Conservation (phyloP, 2,797 vertebrate species). For the Selene dorsalis region DNA sequence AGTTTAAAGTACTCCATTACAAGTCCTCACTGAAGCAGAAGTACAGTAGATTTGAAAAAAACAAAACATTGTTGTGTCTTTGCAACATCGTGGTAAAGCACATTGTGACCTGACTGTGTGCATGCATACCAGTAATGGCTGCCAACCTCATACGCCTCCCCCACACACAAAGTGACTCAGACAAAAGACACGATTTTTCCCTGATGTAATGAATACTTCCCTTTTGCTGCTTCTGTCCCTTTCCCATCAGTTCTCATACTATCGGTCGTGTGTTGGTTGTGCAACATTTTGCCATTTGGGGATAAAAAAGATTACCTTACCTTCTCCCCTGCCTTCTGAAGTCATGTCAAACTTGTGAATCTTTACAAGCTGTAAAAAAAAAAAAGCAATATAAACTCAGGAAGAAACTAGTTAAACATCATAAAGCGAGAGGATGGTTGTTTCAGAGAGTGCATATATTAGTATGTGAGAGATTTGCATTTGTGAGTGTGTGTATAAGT, state of each 20-base stretch:
- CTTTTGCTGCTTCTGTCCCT: not conserved
- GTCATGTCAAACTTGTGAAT: not conserved
- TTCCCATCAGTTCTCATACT: accelerated
- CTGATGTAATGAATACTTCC: constrained; percentile 13
- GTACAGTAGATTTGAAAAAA: not conserved
- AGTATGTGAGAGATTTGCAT: not conserved
- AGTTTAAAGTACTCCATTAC: too few species aligned
- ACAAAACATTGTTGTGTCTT: not conserved
- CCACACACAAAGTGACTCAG: constrained; percentile 59
- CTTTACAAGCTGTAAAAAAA: not conserved
- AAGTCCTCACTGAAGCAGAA: not conserved
- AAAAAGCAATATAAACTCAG: not conserved
- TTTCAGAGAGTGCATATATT: not conserved
- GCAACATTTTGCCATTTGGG: not conserved
- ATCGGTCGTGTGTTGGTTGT: not conserved
- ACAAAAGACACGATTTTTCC: constrained; percentile 21
- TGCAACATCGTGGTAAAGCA: constrained; percentile 16
- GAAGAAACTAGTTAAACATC: not conserved
- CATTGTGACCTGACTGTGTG: constrained; percentile 19
- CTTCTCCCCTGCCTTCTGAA: not conserved
- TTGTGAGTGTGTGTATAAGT: not conserved
- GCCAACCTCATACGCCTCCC: constrained; percentile 20
- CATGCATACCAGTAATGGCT: constrained; percentile 28
- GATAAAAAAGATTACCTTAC: not conserved
- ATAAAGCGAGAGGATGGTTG: too few species aligned